Evolutionary conservation across 2,113 vertebrate genomes (phyloP), one percentile per base, ranked within the genome.

Genomic region (Semicossyphus pulcher): DNA sequence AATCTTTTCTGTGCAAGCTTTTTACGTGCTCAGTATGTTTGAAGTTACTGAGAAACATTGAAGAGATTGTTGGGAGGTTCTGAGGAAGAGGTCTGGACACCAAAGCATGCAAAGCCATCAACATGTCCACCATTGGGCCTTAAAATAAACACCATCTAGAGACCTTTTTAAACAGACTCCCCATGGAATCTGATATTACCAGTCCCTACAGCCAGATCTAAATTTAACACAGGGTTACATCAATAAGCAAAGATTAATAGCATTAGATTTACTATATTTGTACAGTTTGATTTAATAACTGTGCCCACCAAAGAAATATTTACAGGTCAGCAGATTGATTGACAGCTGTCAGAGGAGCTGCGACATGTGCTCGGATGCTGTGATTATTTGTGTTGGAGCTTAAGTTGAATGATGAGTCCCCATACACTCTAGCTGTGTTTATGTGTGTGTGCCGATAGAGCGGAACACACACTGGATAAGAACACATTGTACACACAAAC

Each of bases 361-460:
- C 57, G 31, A 81, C 88, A 90, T 90, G 89, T 91, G 86, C 86
- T 83, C 6, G 9, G 47, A 71, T 53, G 58, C 64, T 66, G 60
- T 75, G 92, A 90, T 92, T 94, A 93, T 94, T 93, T 94, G 83
- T 92, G 83, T 92, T 90, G 64, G 66, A 88, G 57, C 53, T 80
- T 28, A 61, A 68, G 86, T 64, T 87, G 89, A 92, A 89, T 86
- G 89, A 92, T 88, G 85, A 88, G 67, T 88, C 90, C 81, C 86
- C 23, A 31, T 72, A 61, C 86, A 74, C 80, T 73, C 62, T 20
- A 3, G 48, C 54, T 71, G 39, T 76, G 78, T 84, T 72, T 84
- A 49, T 85, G 37, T 60, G 52, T 54, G 65, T 72, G 72, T 74
- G 80, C 12, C 2, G 12, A 44, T 3, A 48, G 47, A 54, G 54